Conservation (phyloP, 1,140 invertebrate species). For the Listronotus oregonensis region DNA sequence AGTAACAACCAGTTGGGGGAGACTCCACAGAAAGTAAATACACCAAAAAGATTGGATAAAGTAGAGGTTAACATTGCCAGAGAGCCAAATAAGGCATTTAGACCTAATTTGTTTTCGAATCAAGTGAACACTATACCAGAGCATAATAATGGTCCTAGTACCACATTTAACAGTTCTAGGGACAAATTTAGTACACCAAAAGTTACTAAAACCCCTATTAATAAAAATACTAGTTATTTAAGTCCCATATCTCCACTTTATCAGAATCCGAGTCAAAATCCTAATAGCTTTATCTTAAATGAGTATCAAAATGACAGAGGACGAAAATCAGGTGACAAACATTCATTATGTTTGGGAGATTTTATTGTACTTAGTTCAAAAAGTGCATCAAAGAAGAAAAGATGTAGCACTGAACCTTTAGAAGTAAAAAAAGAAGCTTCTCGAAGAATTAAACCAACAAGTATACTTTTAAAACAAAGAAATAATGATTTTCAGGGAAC, state of each 20-base stretch:
- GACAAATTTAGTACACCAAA: slow-evolving; percentile 38
- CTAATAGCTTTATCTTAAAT: slow-evolving; percentile 20
- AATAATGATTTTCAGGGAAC: slow-evolving; percentile 27
- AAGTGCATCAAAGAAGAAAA: slow-evolving; percentile 41
- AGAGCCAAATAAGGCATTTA: slow-evolving; percentile 5
- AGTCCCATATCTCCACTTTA: slow-evolving; percentile 49
- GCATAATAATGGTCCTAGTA: neutral
- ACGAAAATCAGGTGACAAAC: slow-evolving; percentile 25
- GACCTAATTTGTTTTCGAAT: slow-evolving; percentile 19
- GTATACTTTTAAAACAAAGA: slow-evolving; percentile 36
- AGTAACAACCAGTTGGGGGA: slow-evolving; percentile 31
- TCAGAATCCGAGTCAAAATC: slow-evolving; percentile 31
- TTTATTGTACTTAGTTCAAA: slow-evolving; percentile 42
- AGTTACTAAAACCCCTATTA: slow-evolving; percentile 17
- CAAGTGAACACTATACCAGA: slow-evolving; percentile 1
- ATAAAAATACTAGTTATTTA: slow-evolving; percentile 18
- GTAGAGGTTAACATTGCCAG: neutral
- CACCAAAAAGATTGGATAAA: slow-evolving; percentile 35
- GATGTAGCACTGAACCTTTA: slow-evolving; percentile 6
- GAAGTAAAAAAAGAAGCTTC: slow-evolving; percentile 21
- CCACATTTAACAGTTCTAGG: neutral
- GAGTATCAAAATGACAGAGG: slow-evolving; percentile 12
- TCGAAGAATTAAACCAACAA: slow-evolving; percentile 50
- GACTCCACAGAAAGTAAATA: slow-evolving; percentile 28
- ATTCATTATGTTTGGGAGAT: slow-evolving; percentile 49